Conservation (phyloP, 2,113 vertebrate genomes). For the Sturnus vulgaris region DNA sequence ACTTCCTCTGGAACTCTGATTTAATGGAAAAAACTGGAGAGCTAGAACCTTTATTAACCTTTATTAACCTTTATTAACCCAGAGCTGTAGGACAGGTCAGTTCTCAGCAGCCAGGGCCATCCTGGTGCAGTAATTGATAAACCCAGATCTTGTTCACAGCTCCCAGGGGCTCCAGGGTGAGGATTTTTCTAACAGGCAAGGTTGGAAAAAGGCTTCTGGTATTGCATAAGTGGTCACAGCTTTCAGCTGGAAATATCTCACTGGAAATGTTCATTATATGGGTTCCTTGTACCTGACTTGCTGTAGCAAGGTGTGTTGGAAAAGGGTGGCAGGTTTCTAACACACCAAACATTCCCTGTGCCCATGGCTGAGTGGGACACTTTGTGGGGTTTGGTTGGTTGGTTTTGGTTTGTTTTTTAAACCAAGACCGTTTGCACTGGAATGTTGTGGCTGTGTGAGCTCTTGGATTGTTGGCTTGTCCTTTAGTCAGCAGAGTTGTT, state of each 20-base stretch:
- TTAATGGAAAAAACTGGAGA: neutral
- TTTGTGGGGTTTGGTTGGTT: neutral
- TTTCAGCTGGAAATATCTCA: neutral
- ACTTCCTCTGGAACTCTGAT: neutral
- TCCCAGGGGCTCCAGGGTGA: neutral
- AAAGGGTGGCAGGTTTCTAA: neutral
- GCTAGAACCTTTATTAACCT: neutral
- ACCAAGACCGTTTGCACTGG: neutral
- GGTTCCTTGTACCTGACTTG: neutral
- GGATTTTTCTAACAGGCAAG: neutral
- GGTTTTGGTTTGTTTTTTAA: neutral
- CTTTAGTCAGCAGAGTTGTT: neutral
- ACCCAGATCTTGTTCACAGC: neutral
- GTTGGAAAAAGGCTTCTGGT: neutral
- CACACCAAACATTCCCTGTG: neutral
- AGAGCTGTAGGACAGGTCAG: too few relatives aligned
- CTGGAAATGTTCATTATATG: neutral
- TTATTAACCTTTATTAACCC: neutral
- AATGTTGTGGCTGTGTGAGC: neutral
- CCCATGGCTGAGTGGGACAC: neutral
- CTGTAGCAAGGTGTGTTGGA: neutral
- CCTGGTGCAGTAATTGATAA: neutral
- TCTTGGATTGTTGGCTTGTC: neutral
- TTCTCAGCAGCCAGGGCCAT: neutral
- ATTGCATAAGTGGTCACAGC: neutral